phyloP scores from a whole-genome alignment of 2,888 invertebrate species.

The Tenthredo distinguenda region DNA sequence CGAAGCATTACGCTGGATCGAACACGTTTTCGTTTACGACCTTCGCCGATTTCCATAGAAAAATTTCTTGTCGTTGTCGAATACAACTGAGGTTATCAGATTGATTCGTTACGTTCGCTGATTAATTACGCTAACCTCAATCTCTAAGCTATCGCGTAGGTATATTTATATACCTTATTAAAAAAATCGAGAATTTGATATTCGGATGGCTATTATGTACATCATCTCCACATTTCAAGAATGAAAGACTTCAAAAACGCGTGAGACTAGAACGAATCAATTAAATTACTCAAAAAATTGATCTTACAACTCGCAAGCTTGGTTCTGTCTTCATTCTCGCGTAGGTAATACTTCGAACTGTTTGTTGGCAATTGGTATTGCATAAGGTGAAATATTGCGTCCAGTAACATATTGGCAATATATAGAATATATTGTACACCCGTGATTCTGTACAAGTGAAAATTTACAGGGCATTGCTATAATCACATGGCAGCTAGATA shows the following conservation, averaged over 20 bases:
- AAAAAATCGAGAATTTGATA: neutral
- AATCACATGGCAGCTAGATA: neutral
- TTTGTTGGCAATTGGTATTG: neutral
- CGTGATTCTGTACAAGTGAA: neutral
- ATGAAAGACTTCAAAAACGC: neutral
- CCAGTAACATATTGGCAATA: neutral
- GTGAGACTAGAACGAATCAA: neutral
- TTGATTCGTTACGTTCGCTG: constrained; percentile 28
- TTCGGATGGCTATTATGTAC: neutral
- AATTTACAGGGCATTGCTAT: neutral
- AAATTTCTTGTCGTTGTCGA: constrained; percentile 59
- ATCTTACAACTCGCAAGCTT: neutral
- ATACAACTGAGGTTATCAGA: constrained; percentile 34
- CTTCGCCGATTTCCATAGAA: constrained; percentile 62
- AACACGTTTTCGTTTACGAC: constrained; percentile 62
- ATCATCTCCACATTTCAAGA: neutral
- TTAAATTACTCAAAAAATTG: neutral
- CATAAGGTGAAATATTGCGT: neutral
- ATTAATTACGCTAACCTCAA: neutral
- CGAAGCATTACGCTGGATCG: constrained; percentile 27
- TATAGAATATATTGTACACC: neutral
- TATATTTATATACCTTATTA: neutral
- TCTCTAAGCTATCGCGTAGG: neutral
- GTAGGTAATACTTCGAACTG: constrained; percentile 19
- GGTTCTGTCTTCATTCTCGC: neutral